Percentiles rank a stretch among this genome's conserved stretches.
These are phyloP conservation scores for Microcaecilia unicolor DNA, from an alignment of 2,797 vertebrate genomes.

Conservation along the genomic window DNA sequence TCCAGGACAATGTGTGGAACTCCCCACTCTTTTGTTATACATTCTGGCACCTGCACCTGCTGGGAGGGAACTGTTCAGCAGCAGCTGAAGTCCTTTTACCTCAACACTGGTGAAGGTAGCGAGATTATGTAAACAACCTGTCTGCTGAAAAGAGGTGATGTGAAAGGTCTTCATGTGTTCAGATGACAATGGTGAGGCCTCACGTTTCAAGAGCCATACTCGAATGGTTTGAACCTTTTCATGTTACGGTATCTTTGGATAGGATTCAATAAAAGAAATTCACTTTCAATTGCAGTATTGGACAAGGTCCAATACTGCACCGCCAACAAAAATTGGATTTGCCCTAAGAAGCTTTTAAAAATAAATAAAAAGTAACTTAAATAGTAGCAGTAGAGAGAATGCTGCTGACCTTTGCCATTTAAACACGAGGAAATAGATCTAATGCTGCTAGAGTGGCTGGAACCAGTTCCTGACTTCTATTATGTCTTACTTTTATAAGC, in stretches of 20 bases:
- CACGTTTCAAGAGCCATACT: constrained; percentile 50
- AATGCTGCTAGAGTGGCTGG: constrained; percentile 7
- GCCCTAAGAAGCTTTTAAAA: constrained; percentile 24
- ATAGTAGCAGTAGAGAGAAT: constrained; percentile 2
- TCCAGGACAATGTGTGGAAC: neutral
- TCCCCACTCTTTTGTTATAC: neutral
- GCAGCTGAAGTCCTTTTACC: constrained; percentile 14
- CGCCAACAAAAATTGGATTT: constrained; percentile 46
- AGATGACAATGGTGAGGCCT: constrained; percentile 51
- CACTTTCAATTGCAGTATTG: constrained; percentile 56
- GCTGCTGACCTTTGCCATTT: constrained; percentile 24
- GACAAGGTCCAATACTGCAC: constrained; percentile 46
- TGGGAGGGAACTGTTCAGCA: constrained; percentile 22
- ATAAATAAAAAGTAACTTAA: constrained; percentile 25
- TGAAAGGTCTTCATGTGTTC: constrained; percentile 37
- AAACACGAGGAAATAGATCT: constrained; percentile 18
- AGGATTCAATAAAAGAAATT: constrained; percentile 73
- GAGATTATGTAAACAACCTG: constrained; percentile 52
- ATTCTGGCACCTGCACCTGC: constrained; percentile 26
- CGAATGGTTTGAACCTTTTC: constrained; percentile 64
- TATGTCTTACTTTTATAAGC: constrained; percentile 34
- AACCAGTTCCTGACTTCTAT: constrained; percentile 26
- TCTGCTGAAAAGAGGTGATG: constrained; percentile 34
- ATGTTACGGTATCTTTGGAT: constrained; percentile 72
- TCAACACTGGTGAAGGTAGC: neutral